Base-by-base conservation (phyloP, 2,888 invertebrate genomes). In the Synergus itoensis region DNA sequence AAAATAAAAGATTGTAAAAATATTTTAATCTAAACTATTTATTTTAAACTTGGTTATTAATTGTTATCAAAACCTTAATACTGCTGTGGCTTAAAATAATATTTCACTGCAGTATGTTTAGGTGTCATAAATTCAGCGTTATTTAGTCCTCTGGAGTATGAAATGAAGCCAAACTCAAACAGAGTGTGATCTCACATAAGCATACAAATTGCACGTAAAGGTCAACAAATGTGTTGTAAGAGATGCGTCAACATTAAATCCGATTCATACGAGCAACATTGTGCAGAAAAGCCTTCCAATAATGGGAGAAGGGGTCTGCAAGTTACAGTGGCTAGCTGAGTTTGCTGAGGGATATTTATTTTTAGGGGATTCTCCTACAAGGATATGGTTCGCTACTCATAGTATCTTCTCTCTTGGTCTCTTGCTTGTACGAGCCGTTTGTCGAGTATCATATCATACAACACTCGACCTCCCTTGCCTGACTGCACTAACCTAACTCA, bases 361-460 rank as follows among this genome's bases (percentile, higher is more conserved):
- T 73, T 53, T 53, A 36, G 73, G 73, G 36, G n/a, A 73, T 53
- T 40, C 36, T 53, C 45, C 48, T 73, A 53, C 12, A 3, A 36
- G 45, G 69, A 69, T 48, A 69, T 9, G 28, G 28, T 45, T 48
- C 21, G 45, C 69, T 69, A 4, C 41, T 45, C 67, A 28, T 28
- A 67, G 41, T 43, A 67, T n/a, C 67, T 9, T 43, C 41, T 43
- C 67, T 43, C 67, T 81, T 80, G 84, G 86, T 84, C 85, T 81
- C 84, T 86, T 80, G 86, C 83, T 82, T 83, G 81, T 84, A 78
- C 81, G 77, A 85, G 85, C 82, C 86, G 86, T 87, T 87, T 86
- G 86, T 83, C 84, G 85, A 89, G 89, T 89, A 87, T 88, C 88
- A 88, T 88, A 89, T 89, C 87, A 78, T 87, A 85, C 87, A 87